Conservation (phyloP, 2,113 vertebrate genomes). For the Coracopsis vasa region DNA sequence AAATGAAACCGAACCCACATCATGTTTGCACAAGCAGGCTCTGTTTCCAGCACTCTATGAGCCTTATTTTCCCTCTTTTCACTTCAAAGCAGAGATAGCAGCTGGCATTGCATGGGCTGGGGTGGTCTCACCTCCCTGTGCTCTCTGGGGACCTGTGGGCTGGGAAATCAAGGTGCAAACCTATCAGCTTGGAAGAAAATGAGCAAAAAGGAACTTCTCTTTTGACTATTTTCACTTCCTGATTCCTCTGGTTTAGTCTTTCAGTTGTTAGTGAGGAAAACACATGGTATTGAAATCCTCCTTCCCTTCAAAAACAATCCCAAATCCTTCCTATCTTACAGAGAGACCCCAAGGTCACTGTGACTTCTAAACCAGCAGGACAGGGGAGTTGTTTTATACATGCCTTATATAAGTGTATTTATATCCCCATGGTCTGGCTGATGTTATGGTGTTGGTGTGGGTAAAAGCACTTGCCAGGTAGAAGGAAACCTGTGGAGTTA, state of each 20-base stretch:
- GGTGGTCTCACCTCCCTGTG: not conserved
- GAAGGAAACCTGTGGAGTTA: not conserved
- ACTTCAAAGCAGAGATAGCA: not conserved
- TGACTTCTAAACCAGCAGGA: not conserved
- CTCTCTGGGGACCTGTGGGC: not conserved
- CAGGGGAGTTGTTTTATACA: not conserved
- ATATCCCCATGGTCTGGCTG: not conserved
- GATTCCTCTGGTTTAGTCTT: not conserved
- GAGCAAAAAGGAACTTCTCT: not conserved
- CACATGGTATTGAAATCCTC: not conserved
- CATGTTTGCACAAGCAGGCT: rapidly evolving
- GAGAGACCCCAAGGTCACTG: not conserved
- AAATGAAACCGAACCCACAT: not conserved
- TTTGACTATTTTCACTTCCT: not conserved
- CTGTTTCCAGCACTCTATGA: rapidly evolving
- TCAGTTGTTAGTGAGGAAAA: not conserved
- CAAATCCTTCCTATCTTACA: not conserved
- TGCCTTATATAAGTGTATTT: not conserved
- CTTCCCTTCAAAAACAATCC: not conserved
- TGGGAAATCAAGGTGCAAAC: not conserved
- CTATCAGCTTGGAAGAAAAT: not conserved
- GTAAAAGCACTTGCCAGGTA: not conserved
- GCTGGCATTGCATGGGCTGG: rapidly evolving
- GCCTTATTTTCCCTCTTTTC: not conserved
- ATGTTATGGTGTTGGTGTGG: no score